Base-by-base conservation (phyloP, 2,797 vertebrate species). In the Florisuga fusca region DNA sequence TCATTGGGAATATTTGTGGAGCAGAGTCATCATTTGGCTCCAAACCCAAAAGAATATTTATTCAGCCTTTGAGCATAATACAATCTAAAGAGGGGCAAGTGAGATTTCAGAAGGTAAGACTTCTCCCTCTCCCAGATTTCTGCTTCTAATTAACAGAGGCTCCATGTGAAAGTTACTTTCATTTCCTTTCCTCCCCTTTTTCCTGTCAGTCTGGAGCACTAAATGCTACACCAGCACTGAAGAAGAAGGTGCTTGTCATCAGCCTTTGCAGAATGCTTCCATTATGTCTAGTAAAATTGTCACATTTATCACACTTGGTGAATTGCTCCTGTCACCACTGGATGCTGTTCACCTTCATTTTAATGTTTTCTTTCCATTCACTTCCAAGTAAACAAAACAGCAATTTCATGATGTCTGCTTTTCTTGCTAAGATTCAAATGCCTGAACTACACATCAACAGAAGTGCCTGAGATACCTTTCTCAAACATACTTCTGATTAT, bases 61-160 rank as follows among this genome's bases (percentile, higher is more conserved):
- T 88, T 86, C 38, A 79, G 59, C 51, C 53, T 82, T 84, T 67
- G 51, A 68, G 22, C 20, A 41, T 87, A 86, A n/a, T 61, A 69
- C n/a, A 72, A 69, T 75, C 69, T 66, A 82, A 79, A 84, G 38
- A 82, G n/a, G 11, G 34, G 8, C 36, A 92, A 90, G 21, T 66
- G 38, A 62, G 45, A 61, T 95, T 91, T 94, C 66, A 69, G 78
- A 93, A 94, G 62, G 89, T 96, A 94, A 93, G 55, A 54, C 54
- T 84, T 48, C n/a, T 78, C 53, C 38, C 12, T 72, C 11, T 89
- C 57, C 66, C 38, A 75, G 9, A 91, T 88, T 94, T 90, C 86
- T 95, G 87, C 58, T 93, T 94, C 54, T 86, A 91, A 83, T 91
- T 93, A 94, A 81, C 68, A 74, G 79, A 75, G 90, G 81, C 7